These are phyloP conservation scores for Crematogaster levior DNA, from an alignment of 2,888 invertebrate genomes.

Conservation along the genomic window DNA sequence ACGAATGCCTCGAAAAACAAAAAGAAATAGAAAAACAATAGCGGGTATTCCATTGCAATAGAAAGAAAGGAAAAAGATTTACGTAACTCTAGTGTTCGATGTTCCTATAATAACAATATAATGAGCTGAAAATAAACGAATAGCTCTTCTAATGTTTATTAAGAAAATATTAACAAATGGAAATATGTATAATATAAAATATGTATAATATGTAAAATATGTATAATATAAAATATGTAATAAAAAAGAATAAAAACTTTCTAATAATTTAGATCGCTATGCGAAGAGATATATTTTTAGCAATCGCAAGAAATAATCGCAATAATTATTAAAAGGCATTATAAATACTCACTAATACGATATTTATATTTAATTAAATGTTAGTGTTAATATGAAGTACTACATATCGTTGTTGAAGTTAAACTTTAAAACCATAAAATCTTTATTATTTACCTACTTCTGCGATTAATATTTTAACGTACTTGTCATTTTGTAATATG, in stretches of 20 bases:
- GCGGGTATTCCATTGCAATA: background rate
- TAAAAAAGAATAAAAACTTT: background rate
- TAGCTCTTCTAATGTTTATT: background rate
- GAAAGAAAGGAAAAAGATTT: background rate
- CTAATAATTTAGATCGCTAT: background rate
- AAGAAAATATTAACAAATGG: constrained; percentile 13
- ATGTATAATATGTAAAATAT: no score
- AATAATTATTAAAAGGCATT: background rate
- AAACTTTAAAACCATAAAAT: background rate
- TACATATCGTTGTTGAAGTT: background rate
- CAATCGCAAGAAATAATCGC: background rate
- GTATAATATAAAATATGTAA: no score
- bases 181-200: no score
- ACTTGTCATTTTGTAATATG: background rate
- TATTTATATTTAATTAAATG: background rate
- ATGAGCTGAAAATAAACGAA: background rate
- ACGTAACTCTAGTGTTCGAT: constrained; percentile 14
- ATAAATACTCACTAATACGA: background rate
- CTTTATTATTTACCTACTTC: background rate
- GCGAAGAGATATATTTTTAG: background rate
- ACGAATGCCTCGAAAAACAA: constrained; percentile 48
- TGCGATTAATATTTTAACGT: background rate
- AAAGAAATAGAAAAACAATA: constrained; percentile 56
- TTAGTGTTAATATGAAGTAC: background rate
- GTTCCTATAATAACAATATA: background rate